A percentile compares a stretch with the other conserved stretches of the same genome.
Evolutionary conservation across 92 coral and sea anemone species (phyloP).

Genomic region (Epizoanthus ramosus): DNA sequence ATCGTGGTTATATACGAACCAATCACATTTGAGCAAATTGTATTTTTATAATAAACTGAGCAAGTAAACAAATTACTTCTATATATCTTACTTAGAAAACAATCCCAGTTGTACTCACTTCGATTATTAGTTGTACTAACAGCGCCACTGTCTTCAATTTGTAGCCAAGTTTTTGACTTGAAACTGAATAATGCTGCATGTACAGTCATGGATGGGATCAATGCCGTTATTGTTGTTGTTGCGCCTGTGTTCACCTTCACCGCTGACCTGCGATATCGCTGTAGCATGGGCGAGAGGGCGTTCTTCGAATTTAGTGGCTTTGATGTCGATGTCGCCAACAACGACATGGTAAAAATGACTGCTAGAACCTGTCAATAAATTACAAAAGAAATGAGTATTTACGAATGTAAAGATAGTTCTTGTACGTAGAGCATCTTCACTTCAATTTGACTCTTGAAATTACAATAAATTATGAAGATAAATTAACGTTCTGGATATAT

Average conservation of each 20-base stretch:
- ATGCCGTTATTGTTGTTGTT: background rate
- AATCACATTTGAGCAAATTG: background rate
- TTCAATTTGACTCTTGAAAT: background rate
- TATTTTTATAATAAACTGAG: slow-evolving; percentile 18
- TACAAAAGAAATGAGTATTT: slow-evolving; percentile 3
- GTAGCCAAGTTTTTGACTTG: slow-evolving; percentile 6
- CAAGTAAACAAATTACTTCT: background rate
- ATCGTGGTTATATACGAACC: background rate
- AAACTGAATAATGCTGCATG: slow-evolving; percentile 10
- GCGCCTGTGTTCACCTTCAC: slow-evolving; percentile 7
- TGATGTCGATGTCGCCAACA: slow-evolving; percentile 13
- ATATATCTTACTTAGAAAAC: background rate
- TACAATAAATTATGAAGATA: background rate
- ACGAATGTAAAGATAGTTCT: background rate
- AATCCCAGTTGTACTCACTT: slow-evolving; percentile 5
- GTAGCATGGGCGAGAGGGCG: background rate
- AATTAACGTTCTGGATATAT: background rate
- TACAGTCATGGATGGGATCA: background rate
- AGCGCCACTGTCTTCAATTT: slow-evolving; percentile 6
- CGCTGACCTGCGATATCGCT: slow-evolving; percentile 18
- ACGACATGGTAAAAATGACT: slow-evolving; percentile 13
- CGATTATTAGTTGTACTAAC: background rate
- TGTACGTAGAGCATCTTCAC: background rate
- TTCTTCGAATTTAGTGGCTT: slow-evolving; percentile 6
- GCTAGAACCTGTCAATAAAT: slow-evolving; percentile 17